These are phyloP conservation scores for Antitype chi DNA, from an alignment of 2,888 invertebrate species.

Conservation along the genomic window DNA sequence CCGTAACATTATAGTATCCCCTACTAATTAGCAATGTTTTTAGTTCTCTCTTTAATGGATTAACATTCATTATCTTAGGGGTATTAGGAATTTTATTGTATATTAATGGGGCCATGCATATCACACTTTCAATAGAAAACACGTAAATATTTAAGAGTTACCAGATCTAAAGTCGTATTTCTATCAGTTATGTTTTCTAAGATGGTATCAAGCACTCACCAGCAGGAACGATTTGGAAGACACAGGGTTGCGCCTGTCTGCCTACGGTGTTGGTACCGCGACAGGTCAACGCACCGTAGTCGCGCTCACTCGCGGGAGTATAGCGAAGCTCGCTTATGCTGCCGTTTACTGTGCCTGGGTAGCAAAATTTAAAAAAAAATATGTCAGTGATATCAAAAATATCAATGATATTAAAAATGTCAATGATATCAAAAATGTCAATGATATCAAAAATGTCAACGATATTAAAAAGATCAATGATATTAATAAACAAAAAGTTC, in stretches of 20 bases:
- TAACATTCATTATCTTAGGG: no score
- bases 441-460: background rate
- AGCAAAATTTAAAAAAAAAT: background rate
- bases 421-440: background rate
- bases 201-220: constrained; percentile 91
- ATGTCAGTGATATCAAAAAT: background rate
- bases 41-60: no score
- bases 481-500: background rate
- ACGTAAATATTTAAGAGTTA: background rate
- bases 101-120: no score
- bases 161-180: no score
- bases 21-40: no score
- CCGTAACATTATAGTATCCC: no score
- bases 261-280: constrained; percentile 96
- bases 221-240: constrained; percentile 97
- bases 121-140: background rate
- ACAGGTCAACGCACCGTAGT: constrained; percentile 96
- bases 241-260: constrained; percentile 95
- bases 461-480: background rate
- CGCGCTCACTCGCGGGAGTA: constrained; percentile 96
- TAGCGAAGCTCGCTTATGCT: constrained; percentile 95
- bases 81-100: no score
- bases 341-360: constrained; percentile 86
- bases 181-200: background rate
- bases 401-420: background rate